These are phyloP conservation scores for Neelides sp. DNA, from an alignment of 1,140 invertebrate genomes.

Conservation along the genomic window DNA sequence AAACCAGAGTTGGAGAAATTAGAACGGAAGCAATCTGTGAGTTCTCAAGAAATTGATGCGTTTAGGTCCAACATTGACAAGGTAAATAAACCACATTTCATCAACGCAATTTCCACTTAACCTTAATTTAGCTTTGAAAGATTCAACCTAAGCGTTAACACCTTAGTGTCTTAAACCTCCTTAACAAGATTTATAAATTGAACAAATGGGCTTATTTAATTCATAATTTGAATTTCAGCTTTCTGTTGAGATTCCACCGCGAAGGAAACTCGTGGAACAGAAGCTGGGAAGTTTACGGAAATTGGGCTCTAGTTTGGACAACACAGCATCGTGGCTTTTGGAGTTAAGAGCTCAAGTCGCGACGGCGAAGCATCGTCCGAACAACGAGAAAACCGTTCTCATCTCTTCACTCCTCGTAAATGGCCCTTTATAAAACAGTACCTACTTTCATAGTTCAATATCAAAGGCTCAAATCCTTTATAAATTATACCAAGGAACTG, in stretches of 20 bases:
- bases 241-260: conserved; percentile 39
- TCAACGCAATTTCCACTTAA: no score
- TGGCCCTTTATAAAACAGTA: no score
- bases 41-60: conserved; percentile 37
- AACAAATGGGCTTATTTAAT: conserved; percentile 4
- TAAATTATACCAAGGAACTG: no score
- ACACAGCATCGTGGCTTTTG: conserved; percentile 26
- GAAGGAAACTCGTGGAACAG: conserved; percentile 45
- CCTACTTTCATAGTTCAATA: no score
- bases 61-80: conserved; percentile 42
- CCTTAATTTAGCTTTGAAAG: no score
- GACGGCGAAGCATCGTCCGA: conserved; percentile 35
- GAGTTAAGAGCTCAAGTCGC: conserved; percentile 30
- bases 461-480: no score
- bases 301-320: conserved; percentile 45
- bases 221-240: conserved; percentile 34
- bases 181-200: no score
- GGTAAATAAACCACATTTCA: no score
- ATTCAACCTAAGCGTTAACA: no score
- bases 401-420: no score
- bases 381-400: conserved; percentile 41
- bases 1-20: conserved; percentile 45
- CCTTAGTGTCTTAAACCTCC: no score
- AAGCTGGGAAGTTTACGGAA: conserved; percentile 48
- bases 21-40: conserved; percentile 36